These are phyloP conservation scores for Chaetodon auriga DNA, from an alignment of 2,113 vertebrate species.

Conservation along the genomic window DNA sequence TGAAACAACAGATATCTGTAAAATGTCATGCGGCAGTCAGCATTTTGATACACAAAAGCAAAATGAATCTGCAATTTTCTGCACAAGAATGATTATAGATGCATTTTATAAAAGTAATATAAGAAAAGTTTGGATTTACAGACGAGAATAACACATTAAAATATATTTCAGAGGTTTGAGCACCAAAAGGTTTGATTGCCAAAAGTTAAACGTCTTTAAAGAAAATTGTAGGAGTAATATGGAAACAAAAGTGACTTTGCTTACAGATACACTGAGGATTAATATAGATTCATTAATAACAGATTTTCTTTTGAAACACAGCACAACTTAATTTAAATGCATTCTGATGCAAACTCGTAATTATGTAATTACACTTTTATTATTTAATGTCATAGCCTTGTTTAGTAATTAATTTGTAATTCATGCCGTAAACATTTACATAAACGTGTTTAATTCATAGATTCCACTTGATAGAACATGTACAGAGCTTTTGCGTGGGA, in stretches of 20 bases:
- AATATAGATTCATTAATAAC: neutral
- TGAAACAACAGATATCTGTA: conserved; percentile 79
- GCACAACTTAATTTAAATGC: neutral
- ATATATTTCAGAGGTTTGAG: neutral
- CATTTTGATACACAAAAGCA: conserved; percentile 1
- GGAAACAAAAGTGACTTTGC: neutral
- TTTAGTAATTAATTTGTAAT: neutral
- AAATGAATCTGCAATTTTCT: neutral
- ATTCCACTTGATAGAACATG: conserved; percentile 9
- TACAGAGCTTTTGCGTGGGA: conserved; percentile 27
- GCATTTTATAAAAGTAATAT: neutral
- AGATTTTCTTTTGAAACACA: neutral
- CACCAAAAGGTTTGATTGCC: neutral
- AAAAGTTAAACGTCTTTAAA: neutral
- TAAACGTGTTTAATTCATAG: neutral
- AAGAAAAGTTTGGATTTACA: neutral
- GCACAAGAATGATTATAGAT: neutral
- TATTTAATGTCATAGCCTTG: neutral
- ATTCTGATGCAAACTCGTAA: conserved; percentile 15
- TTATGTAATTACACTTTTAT: neutral
- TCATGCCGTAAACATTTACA: neutral
- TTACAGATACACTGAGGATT: neutral
- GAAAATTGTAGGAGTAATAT: neutral
- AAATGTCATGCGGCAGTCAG: conserved; percentile 55
- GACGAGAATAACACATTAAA: neutral